Base-by-base conservation (phyloP, 2,113 vertebrate species). In the Hyla sarda region DNA sequence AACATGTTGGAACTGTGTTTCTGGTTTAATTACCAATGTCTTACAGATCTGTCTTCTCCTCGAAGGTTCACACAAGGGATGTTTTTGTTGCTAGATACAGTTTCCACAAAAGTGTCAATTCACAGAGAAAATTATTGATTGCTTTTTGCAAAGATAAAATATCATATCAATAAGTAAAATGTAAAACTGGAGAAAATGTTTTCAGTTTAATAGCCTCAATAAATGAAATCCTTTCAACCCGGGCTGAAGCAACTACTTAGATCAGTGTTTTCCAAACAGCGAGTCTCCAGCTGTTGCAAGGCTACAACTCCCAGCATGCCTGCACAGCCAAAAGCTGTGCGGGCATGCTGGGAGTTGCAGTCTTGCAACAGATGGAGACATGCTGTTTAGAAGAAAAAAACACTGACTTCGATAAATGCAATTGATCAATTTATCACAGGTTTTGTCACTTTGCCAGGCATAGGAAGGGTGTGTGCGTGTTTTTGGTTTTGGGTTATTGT, bases 21-120 rank as follows among this genome's bases (percentile, higher is more conserved):
- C 67, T 32, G n/a, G 45, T 50, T 54, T 72, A 52, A 83, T 83
- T 52, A 82, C 48, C 69, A 34, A 83, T 72, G 16, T 83, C 21
- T 34, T 37, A 54, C 82, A 72, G 82, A 72, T 73, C 37, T 13
- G 28, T 32, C 41, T 48, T 69, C 41, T 17, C 13, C 48, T 17
- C 21, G 19, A 60, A 56, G 10, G 3, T 45, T 41, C 13, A 48
- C 5, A 48, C 17, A 19, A 69, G 65, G 34, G 32, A 69, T 34
- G 28, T 34, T 69, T 69, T 69, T 67, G 71, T 47, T 23, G 47
- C 71, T 73, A 1, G 11, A 32, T 11, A 10, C 23, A 1, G 21
- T 47, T 47, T 73, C 11, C 71, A 11, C 69, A 41, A 71, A 69
- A 21, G 41, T n/a, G n/a, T 21, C 23, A 34, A 34, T 69, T 34